Evolutionary conservation across 2,797 vertebrate genomes (phyloP).

Genomic region (Furcifer pardalis): DNA sequence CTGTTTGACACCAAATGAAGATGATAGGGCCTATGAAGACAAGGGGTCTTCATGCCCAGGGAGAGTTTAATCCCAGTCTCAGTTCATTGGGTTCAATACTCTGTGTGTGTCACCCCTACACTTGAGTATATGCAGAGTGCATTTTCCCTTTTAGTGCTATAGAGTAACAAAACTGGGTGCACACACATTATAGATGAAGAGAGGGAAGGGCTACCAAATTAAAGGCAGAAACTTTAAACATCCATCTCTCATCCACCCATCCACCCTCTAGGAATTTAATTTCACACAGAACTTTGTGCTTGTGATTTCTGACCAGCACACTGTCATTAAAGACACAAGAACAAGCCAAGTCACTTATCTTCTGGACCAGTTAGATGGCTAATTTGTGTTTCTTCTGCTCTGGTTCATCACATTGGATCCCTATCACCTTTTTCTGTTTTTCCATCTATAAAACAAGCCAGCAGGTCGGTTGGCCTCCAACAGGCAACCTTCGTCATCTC

Average conservation of each 20-base stretch:
- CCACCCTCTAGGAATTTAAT: neutral
- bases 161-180: too few relatives aligned
- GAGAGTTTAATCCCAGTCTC: neutral
- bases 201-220: neutral
- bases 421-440: constrained; percentile 4
- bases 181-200: neutral
- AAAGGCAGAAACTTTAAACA: neutral
- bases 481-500: constrained; percentile 37
- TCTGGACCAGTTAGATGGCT: neutral
- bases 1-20: neutral
- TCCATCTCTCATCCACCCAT: too few relatives aligned
- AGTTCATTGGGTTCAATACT: neutral
- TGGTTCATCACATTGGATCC: neutral
- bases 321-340: neutral
- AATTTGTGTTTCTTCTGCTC: neutral
- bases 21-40: neutral
- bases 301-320: neutral
- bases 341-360: neutral
- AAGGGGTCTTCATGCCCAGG: too few relatives aligned
- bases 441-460: neutral
- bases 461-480: constrained; percentile 16
- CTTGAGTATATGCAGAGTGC: neutral
- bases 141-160: neutral
- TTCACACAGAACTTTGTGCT: neutral
- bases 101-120: too few relatives aligned